These are phyloP conservation scores for Chromis chromis DNA, from an alignment of 2,797 vertebrate genomes.

Conservation along the genomic window DNA sequence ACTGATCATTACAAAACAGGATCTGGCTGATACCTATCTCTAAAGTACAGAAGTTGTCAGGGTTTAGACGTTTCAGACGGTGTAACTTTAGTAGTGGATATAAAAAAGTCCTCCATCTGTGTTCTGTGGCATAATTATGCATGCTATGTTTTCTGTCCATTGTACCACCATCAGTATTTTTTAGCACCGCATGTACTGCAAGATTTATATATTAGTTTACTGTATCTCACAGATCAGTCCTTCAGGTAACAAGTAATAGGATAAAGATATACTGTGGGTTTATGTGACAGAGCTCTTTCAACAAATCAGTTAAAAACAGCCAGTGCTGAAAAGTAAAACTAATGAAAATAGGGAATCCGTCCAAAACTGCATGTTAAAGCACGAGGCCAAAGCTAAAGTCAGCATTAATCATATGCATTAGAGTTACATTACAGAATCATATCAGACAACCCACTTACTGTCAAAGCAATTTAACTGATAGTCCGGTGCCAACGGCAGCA, in stretches of 20 bases:
- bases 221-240: background rate
- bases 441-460: constrained; percentile 16
- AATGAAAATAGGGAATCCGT: background rate
- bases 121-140: background rate
- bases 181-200: background rate
- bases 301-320: background rate
- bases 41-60: background rate
- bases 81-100: background rate
- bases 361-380: constrained; percentile 5
- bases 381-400: background rate
- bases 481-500: background rate
- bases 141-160: background rate
- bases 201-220: background rate
- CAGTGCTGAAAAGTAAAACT: too few relatives aligned
- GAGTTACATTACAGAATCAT: background rate
- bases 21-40: background rate
- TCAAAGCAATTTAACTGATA: constrained; percentile 3
- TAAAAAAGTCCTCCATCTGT: background rate
- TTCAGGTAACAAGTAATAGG: background rate
- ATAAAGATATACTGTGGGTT: background rate
- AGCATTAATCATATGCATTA: background rate
- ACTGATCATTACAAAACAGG: background rate
- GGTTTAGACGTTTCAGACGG: background rate
- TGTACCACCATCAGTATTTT: background rate
- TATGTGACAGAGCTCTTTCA: background rate